Evolutionary conservation across 2,888 invertebrate genomes (phyloP).

Genomic region (Ceriagrion tenellum): DNA sequence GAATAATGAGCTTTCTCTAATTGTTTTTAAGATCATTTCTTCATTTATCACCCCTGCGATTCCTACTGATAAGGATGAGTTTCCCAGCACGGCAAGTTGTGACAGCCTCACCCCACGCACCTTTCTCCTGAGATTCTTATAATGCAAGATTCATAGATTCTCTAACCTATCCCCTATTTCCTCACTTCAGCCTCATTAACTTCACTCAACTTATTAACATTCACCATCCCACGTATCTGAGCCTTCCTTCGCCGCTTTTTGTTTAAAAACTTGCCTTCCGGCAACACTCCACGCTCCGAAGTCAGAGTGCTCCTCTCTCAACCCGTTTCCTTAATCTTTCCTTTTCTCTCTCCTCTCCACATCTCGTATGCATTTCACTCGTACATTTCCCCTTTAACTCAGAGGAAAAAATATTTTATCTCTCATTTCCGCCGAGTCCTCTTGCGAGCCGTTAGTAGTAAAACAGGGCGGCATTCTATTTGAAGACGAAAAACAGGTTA

Average conservation of each 20-base stretch:
- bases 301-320: not conserved
- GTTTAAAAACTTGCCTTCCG: not conserved
- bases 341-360: not conserved
- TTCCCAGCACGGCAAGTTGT: too few species aligned
- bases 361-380: not conserved
- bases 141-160: too few species aligned
- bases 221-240: not conserved
- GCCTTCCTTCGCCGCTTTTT: too few species aligned
- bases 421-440: not conserved
- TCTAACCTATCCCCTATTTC: too few species aligned
- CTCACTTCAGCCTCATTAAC: not conserved
- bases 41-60: too few species aligned
- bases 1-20: too few species aligned
- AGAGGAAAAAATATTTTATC: not conserved
- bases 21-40: too few species aligned
- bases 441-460: constrained; percentile 19
- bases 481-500: not conserved
- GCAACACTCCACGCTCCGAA: too few species aligned
- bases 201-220: not conserved
- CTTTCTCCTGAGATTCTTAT: too few species aligned
- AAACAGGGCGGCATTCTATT: constrained; percentile 16
- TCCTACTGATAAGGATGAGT: too few species aligned
- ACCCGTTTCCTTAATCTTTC: not conserved
- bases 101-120: too few species aligned
- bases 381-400: not conserved